Evolutionary conservation across 2,113 vertebrate genomes (phyloP).

Genomic region (Callithrix jacchus): DNA sequence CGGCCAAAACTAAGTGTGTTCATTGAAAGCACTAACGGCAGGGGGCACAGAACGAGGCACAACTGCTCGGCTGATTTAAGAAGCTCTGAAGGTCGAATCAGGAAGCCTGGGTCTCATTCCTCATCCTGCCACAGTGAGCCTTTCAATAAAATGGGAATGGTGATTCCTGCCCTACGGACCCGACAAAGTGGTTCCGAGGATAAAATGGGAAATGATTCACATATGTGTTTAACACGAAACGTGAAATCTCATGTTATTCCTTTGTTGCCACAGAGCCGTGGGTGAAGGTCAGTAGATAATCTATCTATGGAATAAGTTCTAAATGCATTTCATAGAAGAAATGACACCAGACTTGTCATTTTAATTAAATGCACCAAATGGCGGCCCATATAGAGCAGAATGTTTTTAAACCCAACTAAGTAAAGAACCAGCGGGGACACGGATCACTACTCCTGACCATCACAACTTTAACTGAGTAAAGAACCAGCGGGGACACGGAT

Average conservation of each 20-base stretch:
- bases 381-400: neutral
- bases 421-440: neutral
- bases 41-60: neutral
- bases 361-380: slow-evolving; percentile 11
- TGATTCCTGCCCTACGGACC: neutral
- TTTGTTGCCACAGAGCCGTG: neutral
- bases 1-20: neutral
- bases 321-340: slow-evolving; percentile 21
- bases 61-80: neutral
- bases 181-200: neutral
- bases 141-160: neutral
- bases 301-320: neutral
- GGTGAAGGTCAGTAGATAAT: neutral
- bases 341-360: neutral
- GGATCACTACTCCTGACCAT: neutral
- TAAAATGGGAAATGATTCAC: neutral
- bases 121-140: neutral
- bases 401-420: neutral
- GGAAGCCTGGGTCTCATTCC: neutral
- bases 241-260: neutral
- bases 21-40: neutral
- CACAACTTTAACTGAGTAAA: neutral
- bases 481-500: too few relatives aligned
- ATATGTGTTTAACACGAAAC: neutral
- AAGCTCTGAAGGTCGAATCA: neutral